A percentile compares a stretch with the other conserved stretches of the same genome.
These are phyloP conservation scores for Hucho hucho DNA, from an alignment of 2,113 vertebrate species.

Conservation along the genomic window DNA sequence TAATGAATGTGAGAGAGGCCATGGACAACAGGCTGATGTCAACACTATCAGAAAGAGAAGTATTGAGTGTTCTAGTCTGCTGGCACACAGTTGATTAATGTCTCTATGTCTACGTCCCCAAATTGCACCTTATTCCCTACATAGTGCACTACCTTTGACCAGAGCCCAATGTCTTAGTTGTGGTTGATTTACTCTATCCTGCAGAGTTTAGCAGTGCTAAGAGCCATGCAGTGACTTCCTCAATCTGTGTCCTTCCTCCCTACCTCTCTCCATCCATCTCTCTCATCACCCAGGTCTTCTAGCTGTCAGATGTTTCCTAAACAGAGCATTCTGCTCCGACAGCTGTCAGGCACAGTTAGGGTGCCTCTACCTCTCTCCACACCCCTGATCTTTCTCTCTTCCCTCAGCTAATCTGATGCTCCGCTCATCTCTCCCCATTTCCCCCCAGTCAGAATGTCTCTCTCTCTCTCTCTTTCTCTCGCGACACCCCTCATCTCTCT, in stretches of 20 bases:
- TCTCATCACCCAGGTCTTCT: conserved; percentile 27
- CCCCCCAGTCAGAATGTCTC: too few species aligned
- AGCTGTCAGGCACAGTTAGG: conserved; percentile 50
- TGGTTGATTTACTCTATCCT: too few species aligned
- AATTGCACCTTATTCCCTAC: too few species aligned
- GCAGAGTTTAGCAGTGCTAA: too few species aligned
- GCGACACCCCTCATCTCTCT: not conserved
- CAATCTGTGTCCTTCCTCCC: conserved; percentile 34
- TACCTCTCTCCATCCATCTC: not conserved
- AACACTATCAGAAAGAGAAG: not conserved
- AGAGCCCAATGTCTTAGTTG: not conserved
- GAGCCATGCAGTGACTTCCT: conserved; percentile 18
- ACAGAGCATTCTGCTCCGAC: conserved; percentile 32
- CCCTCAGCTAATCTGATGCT: too few species aligned
- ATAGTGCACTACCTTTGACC: too few species aligned
- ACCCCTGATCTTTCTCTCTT: too few species aligned
- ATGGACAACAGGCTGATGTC: not conserved
- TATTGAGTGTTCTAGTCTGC: too few species aligned
- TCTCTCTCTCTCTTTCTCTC: too few species aligned
- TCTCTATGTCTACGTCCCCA: too few species aligned
- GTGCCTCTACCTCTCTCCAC: not conserved
- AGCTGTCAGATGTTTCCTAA: conserved; percentile 35
- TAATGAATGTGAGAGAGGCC: not conserved
- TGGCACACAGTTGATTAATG: too few species aligned
- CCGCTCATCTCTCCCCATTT: too few species aligned